A percentile compares a stretch with the other conserved stretches of the same genome.
Evolutionary conservation across 2,797 vertebrate species (phyloP).

Genomic region (Luscinia megarhynchos): DNA sequence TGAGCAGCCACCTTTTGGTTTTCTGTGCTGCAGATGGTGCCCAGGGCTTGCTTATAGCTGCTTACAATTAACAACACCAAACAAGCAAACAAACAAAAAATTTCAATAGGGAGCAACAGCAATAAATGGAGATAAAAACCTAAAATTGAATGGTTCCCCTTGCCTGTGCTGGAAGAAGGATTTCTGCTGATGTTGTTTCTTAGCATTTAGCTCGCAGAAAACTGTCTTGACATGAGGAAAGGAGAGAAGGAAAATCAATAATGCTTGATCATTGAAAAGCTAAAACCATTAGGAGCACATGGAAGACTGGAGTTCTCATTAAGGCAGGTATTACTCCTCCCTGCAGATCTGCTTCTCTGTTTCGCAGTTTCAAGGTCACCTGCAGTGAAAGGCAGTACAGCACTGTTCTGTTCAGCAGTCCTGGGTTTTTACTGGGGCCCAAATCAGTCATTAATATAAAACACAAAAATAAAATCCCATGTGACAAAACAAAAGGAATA

Average conservation of each 20-base stretch:
- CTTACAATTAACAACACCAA: background rate
- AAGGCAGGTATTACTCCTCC: background rate
- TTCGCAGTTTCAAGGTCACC: background rate
- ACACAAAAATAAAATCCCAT: background rate
- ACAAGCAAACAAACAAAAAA: background rate
- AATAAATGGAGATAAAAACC: background rate
- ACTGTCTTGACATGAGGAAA: background rate
- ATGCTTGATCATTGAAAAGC: constrained; percentile 47
- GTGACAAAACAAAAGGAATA: background rate
- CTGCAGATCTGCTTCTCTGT: constrained; percentile 11
- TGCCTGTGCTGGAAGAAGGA: background rate
- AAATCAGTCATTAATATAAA: constrained; percentile 53
- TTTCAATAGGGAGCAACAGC: background rate
- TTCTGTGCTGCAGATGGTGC: background rate
- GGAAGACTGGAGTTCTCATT: constrained; percentile 63
- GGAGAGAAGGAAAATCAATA: constrained; percentile 54
- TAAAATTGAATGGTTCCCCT: background rate
- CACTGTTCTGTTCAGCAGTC: background rate
- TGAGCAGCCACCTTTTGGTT: background rate
- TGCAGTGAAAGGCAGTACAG: rapidly evolving
- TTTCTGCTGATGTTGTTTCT: background rate
- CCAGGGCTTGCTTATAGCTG: background rate
- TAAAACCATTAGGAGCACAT: constrained; percentile 58
- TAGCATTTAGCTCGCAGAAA: background rate
- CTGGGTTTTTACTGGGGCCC: background rate